Evolutionary conservation across 2,797 vertebrate species (phyloP).

Genomic region (Brotula barbata): DNA sequence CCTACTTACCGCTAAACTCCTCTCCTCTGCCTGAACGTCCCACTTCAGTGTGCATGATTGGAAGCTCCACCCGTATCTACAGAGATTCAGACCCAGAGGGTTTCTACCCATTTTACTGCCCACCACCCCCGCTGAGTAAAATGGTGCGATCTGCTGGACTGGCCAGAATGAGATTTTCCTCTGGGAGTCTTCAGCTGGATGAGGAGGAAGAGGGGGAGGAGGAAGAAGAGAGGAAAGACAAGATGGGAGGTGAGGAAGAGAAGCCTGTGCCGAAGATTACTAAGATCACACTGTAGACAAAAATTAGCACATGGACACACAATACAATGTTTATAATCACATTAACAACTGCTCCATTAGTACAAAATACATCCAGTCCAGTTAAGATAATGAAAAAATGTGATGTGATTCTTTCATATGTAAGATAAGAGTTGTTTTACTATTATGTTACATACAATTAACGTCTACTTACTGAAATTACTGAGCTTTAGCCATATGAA

Average conservation of each 20-base stretch:
- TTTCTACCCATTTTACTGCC: conserved; percentile 84
- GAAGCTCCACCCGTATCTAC: conserved; percentile 79
- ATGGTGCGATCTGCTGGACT: conserved; percentile 70
- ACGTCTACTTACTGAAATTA: no score
- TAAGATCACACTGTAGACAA: conserved; percentile 58
- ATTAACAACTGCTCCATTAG: not conserved
- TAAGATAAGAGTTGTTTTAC: not conserved
- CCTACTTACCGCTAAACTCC: conserved; percentile 77
- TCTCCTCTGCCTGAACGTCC: conserved; percentile 69
- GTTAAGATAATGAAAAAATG: no score
- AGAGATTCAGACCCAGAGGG: conserved; percentile 91
- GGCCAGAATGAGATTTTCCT: conserved; percentile 88
- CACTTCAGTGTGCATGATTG: conserved; percentile 69
- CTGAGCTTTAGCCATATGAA: no score
- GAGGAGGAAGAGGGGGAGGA: conserved; percentile 84
- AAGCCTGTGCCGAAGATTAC: conserved; percentile 47
- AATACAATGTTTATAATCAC: conserved; percentile 15
- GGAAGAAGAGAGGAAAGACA: conserved; percentile 45
- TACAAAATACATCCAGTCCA: not conserved
- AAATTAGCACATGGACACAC: not conserved
- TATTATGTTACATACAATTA: no score
- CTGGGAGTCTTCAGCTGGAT: conserved; percentile 91
- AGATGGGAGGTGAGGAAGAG: not conserved
- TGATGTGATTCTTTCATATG: not conserved
- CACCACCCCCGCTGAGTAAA: conserved; percentile 78